Evolutionary conservation across 2,113 vertebrate genomes (phyloP), one percentile per base, ranked within the genome.

Genomic region (Leucosticte australis): DNA sequence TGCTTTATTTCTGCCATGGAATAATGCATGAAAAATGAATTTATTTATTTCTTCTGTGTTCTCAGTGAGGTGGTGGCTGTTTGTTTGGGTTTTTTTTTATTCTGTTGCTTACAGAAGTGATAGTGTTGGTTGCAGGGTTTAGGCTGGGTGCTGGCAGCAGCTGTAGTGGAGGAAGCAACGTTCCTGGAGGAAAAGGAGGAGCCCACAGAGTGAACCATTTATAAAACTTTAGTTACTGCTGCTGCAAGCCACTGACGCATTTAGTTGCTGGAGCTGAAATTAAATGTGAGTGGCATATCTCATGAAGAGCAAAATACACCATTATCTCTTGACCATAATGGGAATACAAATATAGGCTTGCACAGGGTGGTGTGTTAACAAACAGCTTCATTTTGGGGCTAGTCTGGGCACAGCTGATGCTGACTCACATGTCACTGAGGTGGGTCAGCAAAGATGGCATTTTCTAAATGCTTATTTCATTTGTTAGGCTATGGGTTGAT

Each of bases 181-280:
- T 27, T 90, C 64, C 83, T 80, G 50, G 46, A 77, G 67, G 59
- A 44, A 69, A 74, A 76, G 39, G 39, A 89, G 59, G 82, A 93
- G 55, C 79, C 86, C 89, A 83, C 68, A 63, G 69, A 67, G 47
- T 7, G 73, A 92, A 42, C 55, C 88, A 69, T 80, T 37, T 90
- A 83, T 93, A 93, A 94, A 80, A 44, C 59, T 53, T 86, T 59
- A 78, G 86, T 92, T 93, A 28, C 59, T 88, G 33, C 69, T 86
- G 7, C 55, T 83, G 76, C 11, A 44, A 94, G 55, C 55, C 64
- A 56, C 68, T 60, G 76, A 83, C 5, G 0, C 42, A 59, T 86
- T 95, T 89, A 78, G 92, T 10, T 76, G 39, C 50, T 57, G 59
- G 59, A 74, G 42, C 67, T 90, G 88, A 70, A 90, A 77, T 76